Base-by-base conservation (phyloP, 2,888 invertebrate genomes). In the Philereme vetulata region DNA sequence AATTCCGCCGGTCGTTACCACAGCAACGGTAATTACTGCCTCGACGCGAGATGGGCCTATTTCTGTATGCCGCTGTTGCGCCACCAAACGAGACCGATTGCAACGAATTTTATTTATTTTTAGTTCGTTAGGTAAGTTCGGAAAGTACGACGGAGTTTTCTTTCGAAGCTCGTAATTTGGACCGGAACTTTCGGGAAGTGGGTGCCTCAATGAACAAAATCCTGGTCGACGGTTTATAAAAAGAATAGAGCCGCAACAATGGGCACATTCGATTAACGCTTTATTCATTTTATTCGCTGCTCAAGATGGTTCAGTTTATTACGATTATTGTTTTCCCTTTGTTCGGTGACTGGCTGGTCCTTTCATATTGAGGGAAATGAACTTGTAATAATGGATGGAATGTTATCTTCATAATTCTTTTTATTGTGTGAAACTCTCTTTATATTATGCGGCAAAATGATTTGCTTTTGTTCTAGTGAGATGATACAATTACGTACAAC, bases 241-340 rank as follows among this genome's bases (percentile, higher is more conserved):
- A 84, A 82, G 80, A 76, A 75, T 71, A 66, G 68, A 65, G 70
- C 72, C 72, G 69, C 72, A 78, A 83, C 83, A 85, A 84, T 80
- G 71, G 77, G 62, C 74, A 81, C 80, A 87, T 85, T 85, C 81
- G 84, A 88, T 86, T 86, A 82, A 77, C 73, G 78, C 70, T 74
- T 73, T 76, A 78, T 76, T 73, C 72, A 74, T 74, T 77, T 77
- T 70, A 73, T 78, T 77, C 70, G 66, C 66, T 66, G 67, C 69
- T 68, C 72, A 71, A 76, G 77, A 75, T 71, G 72, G 68, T 68
- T 72, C 64, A 56, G 65, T 78, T 79, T 78, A 78, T 75, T 77
- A 76, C 73, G 70, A 75, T 78, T 78, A 79, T 81, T 78, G 78
- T 78, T 78, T 75, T 66, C 63, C 68, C 64, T 76, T 78, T 80